Conservation (phyloP, 2,797 vertebrate genomes). For the Carcharodon carcharias region DNA sequence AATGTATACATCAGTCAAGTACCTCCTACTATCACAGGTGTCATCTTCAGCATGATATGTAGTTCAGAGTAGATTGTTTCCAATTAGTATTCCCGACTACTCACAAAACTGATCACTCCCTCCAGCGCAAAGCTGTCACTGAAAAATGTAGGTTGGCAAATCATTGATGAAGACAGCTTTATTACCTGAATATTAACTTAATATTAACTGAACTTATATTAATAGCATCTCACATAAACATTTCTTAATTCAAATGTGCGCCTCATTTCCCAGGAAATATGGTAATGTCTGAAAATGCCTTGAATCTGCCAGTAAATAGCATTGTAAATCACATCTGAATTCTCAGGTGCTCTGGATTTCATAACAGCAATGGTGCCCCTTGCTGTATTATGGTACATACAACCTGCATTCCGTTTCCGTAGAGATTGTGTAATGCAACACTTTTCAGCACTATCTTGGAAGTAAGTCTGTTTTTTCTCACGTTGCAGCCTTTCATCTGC, state of each 20-base stretch:
- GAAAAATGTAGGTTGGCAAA: not conserved
- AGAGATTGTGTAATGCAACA: constrained; percentile 50
- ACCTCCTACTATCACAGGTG: not conserved
- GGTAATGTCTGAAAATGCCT: not conserved
- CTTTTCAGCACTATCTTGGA: constrained; percentile 51
- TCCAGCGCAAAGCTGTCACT: not conserved
- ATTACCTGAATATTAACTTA: not conserved
- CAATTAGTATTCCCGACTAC: too few species aligned
- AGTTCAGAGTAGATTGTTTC: not conserved
- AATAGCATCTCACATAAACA: not conserved
- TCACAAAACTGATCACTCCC: not conserved
- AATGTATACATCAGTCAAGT: not conserved
- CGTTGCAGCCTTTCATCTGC: constrained; percentile 58
- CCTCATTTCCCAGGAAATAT: not conserved
- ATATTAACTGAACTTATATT: not conserved
- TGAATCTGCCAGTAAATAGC: not conserved
- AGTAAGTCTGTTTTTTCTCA: constrained; percentile 62
- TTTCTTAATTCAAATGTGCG: not conserved
- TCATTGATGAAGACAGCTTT: not conserved
- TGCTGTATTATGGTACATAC: constrained; percentile 45
- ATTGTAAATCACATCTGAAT: constrained; percentile 34
- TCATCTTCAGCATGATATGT: not conserved
- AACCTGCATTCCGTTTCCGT: constrained; percentile 44
- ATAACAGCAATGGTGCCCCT: constrained; percentile 46
- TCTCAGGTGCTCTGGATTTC: constrained; percentile 48